Base-by-base conservation (phyloP, 2,888 invertebrate genomes). In the Drosophila aldrichi region DNA sequence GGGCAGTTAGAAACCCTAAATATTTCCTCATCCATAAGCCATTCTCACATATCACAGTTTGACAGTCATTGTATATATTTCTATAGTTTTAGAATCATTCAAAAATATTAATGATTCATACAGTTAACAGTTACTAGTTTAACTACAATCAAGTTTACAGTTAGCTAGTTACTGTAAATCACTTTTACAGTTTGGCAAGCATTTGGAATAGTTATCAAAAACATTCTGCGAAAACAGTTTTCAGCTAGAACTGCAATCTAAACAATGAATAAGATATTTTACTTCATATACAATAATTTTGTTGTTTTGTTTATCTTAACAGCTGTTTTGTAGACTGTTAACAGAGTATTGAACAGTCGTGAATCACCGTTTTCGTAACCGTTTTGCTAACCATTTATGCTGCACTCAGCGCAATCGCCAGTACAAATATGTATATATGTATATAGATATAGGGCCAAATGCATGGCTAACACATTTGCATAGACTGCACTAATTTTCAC, bases 401-500 rank as follows among this genome's bases (percentile, higher is more conserved):
- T 76, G 79, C 52, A 38, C 44, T 71, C 74, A 56, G 75, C 82
- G 68, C 36, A 55, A 60, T 56, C 40, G 40, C 3, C 10, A 62
- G 67, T 41, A 25, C 64, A 63, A 78, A 75, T 55, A 44, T 14
- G 6, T 18, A 75, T 58, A 14, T 14, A 14, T 18, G 43, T 5
- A 43, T 5, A 0, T 18, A 36, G 9, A 4, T n/a, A 22, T 22
- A 56, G 32, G 38, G 29, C 25, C 49, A 66, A 29, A 29, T 29
- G 58, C 58, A 60, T 51, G 79, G 40, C 22, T 48, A 68, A 63
- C 68, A 61, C 73, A 74, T 62, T 70, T 71, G 74, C 79, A 77
- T 25, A 8, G 56, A 52, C 7, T 79, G 77, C 78, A 74, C 78
- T 76, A 82, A 82, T 64, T 73, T 75, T 69, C 61, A 70, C 75